Conservation (phyloP, 2,113 vertebrate species). For the Numenius arquata region DNA sequence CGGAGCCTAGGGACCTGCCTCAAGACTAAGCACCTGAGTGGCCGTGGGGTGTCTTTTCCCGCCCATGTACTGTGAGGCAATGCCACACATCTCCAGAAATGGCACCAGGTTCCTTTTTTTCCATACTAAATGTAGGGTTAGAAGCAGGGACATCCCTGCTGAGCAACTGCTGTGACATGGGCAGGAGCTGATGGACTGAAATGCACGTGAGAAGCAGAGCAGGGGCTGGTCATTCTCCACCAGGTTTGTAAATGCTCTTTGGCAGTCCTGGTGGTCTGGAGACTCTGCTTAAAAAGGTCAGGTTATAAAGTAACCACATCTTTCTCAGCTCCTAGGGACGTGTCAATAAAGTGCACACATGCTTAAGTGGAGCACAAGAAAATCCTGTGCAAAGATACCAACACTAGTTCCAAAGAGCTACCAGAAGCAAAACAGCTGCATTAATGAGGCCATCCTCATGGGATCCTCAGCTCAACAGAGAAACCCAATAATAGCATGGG, state of each 20-base stretch:
- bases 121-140: not conserved
- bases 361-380: not conserved
- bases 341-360: not conserved
- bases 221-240: not conserved
- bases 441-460: not conserved
- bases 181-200: not conserved
- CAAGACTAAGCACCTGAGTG: rapidly evolving
- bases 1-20: not conserved
- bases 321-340: not conserved
- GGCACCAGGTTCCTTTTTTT: not conserved
- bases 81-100: not conserved
- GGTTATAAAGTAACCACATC: not conserved
- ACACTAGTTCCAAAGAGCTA: not conserved
- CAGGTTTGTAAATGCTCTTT: not conserved
- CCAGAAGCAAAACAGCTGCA: not conserved
- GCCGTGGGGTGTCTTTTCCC: not conserved
- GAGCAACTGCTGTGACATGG: not conserved
- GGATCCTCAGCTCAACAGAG: not conserved
- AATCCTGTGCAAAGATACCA: not conserved
- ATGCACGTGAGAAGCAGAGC: not conserved
- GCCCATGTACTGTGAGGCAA: not conserved
- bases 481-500: not conserved
- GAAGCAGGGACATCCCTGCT: not conserved
- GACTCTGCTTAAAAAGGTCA: not conserved
- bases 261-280: not conserved